Base-by-base conservation (phyloP, 2,797 vertebrate species). In the Sarcoramphus papa region DNA sequence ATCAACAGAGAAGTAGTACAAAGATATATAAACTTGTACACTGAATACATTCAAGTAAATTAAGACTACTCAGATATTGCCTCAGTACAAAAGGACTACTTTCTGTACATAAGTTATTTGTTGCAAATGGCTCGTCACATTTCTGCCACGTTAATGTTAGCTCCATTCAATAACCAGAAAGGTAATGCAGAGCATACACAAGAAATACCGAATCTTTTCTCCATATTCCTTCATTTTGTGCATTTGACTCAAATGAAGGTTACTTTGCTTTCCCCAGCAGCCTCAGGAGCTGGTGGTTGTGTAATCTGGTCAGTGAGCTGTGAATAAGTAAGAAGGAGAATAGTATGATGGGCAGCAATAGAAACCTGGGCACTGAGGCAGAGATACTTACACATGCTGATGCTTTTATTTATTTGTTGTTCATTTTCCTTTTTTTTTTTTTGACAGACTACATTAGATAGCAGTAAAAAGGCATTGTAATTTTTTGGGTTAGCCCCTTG, bases 151-250 rank as follows among this genome's bases (percentile, higher is more conserved):
- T 53, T 68, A 79, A 51, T 28, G 6, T 19, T 81, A 77, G 2
- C 31, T 84, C 45, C 3, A 30, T 69, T 86, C 81, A 87, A 68
- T 60, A 68, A 65, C 13, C 9, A 63, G 23, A 75, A 92, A 53
- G 12, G 4, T 64, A 78, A 27, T 47, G 17, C 3, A 70, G 7
- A 88, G 7, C 9, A 43, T 25, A 57, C 9, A 20, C 3, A 80
- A 74, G 17, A 86, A 75, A 88, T 47, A 23, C 4, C 60, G 37
- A 60, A 28, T 84, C 28, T 72, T 75, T 86, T 62, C 24, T 57
- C 27, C 0, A 0, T 31, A 30, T 56, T 75, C 15, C 8, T 47
- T 72, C 0, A 0, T 76, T 90, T 53, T n/a, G 27, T 86, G 11
- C 7, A 25, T 86, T 73, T 86, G 11, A 40, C 37, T 67, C 37